Percentiles rank a stretch among this genome's conserved stretches.
These are phyloP conservation scores for Bolborhynchus lineola DNA, from an alignment of 2,113 vertebrate genomes.

Conservation along the genomic window DNA sequence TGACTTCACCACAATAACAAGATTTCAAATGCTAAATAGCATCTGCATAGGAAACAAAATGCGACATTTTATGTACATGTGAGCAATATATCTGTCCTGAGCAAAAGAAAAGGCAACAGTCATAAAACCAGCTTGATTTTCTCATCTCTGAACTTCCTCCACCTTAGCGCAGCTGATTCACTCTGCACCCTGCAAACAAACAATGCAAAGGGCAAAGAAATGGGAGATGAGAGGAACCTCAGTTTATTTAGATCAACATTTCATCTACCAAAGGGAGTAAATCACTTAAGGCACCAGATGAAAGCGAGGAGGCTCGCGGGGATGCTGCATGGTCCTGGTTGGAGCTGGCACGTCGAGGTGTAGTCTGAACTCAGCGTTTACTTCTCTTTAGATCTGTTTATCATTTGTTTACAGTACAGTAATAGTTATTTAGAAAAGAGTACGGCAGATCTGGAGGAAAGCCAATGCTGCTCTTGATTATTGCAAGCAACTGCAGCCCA, in stretches of 20 bases:
- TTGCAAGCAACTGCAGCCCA: rapidly evolving
- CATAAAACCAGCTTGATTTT: not conserved
- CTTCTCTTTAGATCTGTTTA: not conserved
- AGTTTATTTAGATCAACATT: not conserved
- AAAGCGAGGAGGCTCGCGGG: not conserved
- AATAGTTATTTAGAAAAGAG: not conserved
- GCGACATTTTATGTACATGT: not conserved
- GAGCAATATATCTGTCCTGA: not conserved
- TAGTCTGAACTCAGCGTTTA: not conserved
- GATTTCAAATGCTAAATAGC: not conserved
- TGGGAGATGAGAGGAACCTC: not conserved
- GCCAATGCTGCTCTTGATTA: not conserved
- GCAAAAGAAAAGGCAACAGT: not conserved
- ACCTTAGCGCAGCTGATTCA: not conserved
- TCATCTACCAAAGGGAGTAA: not conserved
- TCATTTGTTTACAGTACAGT: not conserved
- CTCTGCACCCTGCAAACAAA: not conserved
- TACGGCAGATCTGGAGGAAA: not conserved
- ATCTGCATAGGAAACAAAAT: not conserved
- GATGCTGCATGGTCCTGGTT: not conserved
- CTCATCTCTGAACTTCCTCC: not conserved
- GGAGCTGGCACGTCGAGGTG: not conserved
- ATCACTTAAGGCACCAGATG: not conserved
- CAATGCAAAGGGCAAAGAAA: not conserved
- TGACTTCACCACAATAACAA: not conserved